Evolutionary conservation across 2,113 vertebrate genomes (phyloP), one percentile per base, ranked within the genome.

Genomic region (Eretmochelys imbricata): DNA sequence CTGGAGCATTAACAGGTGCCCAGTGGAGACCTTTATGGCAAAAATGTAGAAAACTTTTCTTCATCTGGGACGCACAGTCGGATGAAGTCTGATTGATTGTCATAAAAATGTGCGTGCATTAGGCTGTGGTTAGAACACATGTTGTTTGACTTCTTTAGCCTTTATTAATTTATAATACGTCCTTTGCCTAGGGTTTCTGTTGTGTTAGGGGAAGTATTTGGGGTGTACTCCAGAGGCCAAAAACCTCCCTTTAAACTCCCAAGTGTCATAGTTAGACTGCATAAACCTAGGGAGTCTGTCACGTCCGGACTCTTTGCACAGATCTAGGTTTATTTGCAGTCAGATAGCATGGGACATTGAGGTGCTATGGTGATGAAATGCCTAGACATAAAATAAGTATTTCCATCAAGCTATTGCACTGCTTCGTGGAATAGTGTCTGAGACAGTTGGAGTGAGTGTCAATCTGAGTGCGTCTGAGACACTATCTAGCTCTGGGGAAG

Each of bases 1-100:
- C 51, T 0, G 2, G 85, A 85, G 59, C 31, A 0, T 0, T 2
- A 49, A 10, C 6, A 14, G 12, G n/a, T 42, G 35, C n/a, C 79
- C 17, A 19, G 17, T 2, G 48, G 72, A 27, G 20, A 49, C 1
- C 12, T 10, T 0, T 3, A 62, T 76, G 0, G 0, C 0, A 1
- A n/a, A 69, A 51, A 4, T 0, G 50, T 55, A 92, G 82, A 35
- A 89, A 49, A 54, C 25, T 5, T 29, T 72, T 72, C 35, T 65
- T 69, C 59, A 27, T 1, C 1, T 19, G 50, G 31, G 2, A 8
- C 0, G 3, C 2, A 16, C 65, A 84, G 79, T 91, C 17, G 27
- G 78, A 51, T 3, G 50, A 57, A 78, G 75, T 48, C 24, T 75
- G 69, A 42, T 75, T 75, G 69, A 42, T 75, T 78, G 22, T 46